Evolutionary conservation across 2,113 vertebrate genomes (phyloP).

Genomic region (Protobothrops mucrosquamatus): DNA sequence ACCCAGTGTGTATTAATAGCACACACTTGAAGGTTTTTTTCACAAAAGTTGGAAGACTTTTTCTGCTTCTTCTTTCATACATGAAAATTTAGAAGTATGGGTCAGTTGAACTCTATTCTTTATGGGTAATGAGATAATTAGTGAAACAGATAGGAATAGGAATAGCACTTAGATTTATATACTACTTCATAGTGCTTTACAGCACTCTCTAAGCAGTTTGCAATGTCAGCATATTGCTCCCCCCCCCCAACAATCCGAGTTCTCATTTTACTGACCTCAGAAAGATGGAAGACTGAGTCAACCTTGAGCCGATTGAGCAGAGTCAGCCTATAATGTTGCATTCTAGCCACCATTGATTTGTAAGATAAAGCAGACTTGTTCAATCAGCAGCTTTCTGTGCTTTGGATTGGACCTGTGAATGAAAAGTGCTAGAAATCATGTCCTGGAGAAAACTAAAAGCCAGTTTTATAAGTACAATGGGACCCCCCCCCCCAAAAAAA

Average conservation of each 20-base stretch:
- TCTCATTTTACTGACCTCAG: too few species aligned
- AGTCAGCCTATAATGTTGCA: background rate
- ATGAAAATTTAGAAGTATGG: background rate
- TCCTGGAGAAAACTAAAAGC: background rate
- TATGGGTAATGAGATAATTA: conserved; percentile 1
- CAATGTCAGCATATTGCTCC: background rate
- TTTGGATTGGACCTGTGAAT: background rate
- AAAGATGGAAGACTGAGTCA: too few species aligned
- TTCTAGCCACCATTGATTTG: background rate
- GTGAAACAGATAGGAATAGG: background rate
- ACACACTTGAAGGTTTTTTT: conserved; percentile 17
- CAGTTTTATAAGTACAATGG: background rate
- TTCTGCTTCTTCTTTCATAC: background rate
- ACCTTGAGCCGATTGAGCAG: background rate
- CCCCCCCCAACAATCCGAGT: too few species aligned
- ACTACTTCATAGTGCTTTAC: background rate
- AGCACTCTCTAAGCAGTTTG: background rate
- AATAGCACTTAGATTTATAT: background rate
- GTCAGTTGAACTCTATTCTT: conserved; percentile 9
- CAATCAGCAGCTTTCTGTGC: background rate
- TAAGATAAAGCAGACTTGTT: background rate
- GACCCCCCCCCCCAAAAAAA: background rate
- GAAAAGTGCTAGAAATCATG: background rate
- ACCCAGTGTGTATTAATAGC: conserved; percentile 8
- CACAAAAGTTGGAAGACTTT: conserved; percentile 1